Base-by-base conservation (phyloP, 35 echinoderm and acorn worm species). In the Lytechinus pictus region DNA sequence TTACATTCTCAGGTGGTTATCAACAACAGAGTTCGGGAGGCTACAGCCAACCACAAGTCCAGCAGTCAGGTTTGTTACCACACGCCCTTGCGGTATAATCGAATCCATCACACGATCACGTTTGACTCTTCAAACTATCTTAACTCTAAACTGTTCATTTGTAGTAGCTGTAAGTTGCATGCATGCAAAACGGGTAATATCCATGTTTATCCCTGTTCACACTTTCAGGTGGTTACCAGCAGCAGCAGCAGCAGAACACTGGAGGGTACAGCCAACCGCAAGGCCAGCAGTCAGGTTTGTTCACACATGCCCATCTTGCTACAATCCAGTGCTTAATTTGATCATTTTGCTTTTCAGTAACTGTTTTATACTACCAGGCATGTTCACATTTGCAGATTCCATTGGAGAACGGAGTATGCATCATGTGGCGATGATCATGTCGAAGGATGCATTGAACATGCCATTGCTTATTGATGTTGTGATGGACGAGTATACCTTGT, bases 11-110 rank as follows among this genome's bases (percentile, higher is more conserved):
- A 93, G 92, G 92, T 27, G 92, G 92, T 9, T 93, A 93, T 54
- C 92, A 93, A 54, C 28, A 27, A 24, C 92, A 55, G 92, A 93
- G 53, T 27, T 93, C 92, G 1, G 92, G 92, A 57, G 92, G 92
- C 53, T 93, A 93, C 19, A 54, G 92, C n/a, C 92, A 54, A 27
- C 92, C 52, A 24, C 92, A 93, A 57, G 24, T 16, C 66, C 66
- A 54, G 9, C 92, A 93, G 92, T 93, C 92, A 93, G 92, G 92
- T 93, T 93, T 93, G 92, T 93, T 93, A 12, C 14, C 88, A 90
- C 13, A 44, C 33, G 29, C 54, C 53, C 92, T 55, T 27, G 9
- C 57, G n/a, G 9, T 55, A 93, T 27, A 3, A 54, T 57, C 28
- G 9, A 53, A 9, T 55, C 55, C 52, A 57, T 57, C 92, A 90